A percentile compares a stretch with the other conserved stretches of the same genome.
phyloP scores from a whole-genome alignment of 1,140 invertebrate genomes.

The Heliconius himera region DNA sequence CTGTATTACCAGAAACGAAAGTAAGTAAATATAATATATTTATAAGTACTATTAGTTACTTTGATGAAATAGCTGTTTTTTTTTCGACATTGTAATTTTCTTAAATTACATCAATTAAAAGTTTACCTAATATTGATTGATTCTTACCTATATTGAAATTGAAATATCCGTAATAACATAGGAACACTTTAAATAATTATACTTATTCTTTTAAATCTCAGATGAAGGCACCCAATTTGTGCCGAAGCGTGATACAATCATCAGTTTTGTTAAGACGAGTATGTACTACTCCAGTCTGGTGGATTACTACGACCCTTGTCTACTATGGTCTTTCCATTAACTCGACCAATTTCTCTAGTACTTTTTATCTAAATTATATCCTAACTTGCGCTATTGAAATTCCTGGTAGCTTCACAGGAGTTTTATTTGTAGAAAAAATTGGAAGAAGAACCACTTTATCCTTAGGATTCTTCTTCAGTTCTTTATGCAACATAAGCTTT shows the following conservation, averaged over 20 bases:
- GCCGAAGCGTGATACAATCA: conserved; percentile 27
- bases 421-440: conserved; percentile 45
- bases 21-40: neutral
- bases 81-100: too few species aligned
- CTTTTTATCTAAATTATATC: conserved; percentile 86
- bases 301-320: conserved; percentile 64
- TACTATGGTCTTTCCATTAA: conserved; percentile 87
- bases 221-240: neutral
- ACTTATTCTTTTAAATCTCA: neutral
- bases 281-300: conserved; percentile 83
- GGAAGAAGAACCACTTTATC: conserved; percentile 83
- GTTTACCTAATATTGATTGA: neutral
- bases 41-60: too few species aligned
- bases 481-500: conserved; percentile 85
- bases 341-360: conserved; percentile 83
- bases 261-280: conserved; percentile 39
- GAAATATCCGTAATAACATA: neutral
- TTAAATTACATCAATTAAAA: neutral
- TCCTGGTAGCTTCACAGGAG: conserved; percentile 84
- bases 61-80: too few species aligned
- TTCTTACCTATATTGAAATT: too few species aligned
- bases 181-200: neutral
- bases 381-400: conserved; percentile 85
- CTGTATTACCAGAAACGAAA: neutral
- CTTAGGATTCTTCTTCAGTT: conserved; percentile 87